These are phyloP conservation scores for Phaonia tiefii DNA, from an alignment of 2,888 invertebrate species.

Conservation along the genomic window DNA sequence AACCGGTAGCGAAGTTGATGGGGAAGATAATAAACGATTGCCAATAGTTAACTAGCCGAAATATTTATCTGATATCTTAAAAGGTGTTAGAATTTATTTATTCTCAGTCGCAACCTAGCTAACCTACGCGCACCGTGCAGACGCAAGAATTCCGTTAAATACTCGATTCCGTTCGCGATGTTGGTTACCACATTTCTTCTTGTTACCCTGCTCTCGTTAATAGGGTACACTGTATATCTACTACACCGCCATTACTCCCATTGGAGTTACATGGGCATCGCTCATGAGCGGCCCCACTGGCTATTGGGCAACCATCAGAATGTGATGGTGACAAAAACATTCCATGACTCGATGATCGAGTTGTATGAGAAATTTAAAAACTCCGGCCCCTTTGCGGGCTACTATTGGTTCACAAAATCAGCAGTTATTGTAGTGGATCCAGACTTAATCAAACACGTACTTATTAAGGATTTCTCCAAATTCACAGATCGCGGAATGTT, in stretches of 20 bases:
- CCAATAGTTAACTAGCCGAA: no score
- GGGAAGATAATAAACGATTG: no score
- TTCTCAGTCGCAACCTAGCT: no score
- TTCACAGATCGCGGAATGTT: constrained; percentile 79
- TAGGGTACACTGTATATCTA: constrained; percentile 14
- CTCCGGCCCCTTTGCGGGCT: constrained; percentile 71
- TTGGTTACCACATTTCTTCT: not conserved
- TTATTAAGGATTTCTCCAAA: constrained; percentile 76
- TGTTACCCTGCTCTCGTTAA: not conserved
- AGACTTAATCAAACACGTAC: constrained; percentile 71
- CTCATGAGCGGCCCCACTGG: constrained; percentile 49
- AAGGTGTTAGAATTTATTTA: not conserved
- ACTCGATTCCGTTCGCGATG: not conserved
- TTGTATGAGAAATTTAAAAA: constrained; percentile 63
- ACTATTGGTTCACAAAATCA: constrained; percentile 74
- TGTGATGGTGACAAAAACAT: constrained; percentile 64
- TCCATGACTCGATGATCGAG: constrained; percentile 59
- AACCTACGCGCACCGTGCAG: no score
- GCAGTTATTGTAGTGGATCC: constrained; percentile 73
- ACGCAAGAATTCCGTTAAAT: not conserved
- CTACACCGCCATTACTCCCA: constrained; percentile 47
- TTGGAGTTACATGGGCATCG: constrained; percentile 59
- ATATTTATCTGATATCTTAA: not conserved
- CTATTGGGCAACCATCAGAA: constrained; percentile 53
- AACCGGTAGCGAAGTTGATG: no score